Percentiles rank a stretch among this genome's conserved stretches.
These are phyloP conservation scores for Littorina saxatilis DNA, from an alignment of 1,140 invertebrate species.

Conservation along the genomic window DNA sequence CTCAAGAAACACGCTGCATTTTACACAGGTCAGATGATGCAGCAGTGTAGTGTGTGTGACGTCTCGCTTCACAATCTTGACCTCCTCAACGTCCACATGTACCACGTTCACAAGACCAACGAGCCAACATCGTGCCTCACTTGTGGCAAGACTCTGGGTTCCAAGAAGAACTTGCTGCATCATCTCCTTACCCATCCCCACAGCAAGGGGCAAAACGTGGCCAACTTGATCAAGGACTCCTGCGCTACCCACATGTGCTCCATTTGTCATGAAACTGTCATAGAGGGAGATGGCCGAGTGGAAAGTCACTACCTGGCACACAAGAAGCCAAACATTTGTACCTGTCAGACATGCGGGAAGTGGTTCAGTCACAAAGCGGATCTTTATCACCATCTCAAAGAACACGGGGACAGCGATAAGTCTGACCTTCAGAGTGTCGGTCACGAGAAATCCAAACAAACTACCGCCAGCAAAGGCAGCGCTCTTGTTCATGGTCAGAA, in stretches of 20 bases:
- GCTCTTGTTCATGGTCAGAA: no score
- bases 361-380: slow-evolving; percentile 1
- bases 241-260: background rate
- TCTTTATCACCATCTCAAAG: background rate
- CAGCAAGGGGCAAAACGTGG: background rate
- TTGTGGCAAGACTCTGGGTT: slow-evolving; percentile 1
- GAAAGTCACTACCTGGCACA: background rate
- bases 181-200: slow-evolving; percentile 2
- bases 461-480: no score
- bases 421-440: background rate
- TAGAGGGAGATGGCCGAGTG: slow-evolving; percentile 3
- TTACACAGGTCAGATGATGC: background rate
- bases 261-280: background rate
- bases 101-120: background rate
- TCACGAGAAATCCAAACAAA: background rate
- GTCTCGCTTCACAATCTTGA: background rate
- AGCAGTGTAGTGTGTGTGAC: background rate
- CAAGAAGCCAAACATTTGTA: background rate
- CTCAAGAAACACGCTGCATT: background rate
- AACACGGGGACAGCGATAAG: background rate
- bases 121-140: slow-evolving; percentile 1
- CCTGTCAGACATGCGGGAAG: background rate
- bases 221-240: slow-evolving; percentile 15
- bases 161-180: background rate
- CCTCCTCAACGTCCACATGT: background rate